Evolutionary conservation across 2,888 invertebrate species (phyloP).

Genomic region (Zygaena filipendulae): DNA sequence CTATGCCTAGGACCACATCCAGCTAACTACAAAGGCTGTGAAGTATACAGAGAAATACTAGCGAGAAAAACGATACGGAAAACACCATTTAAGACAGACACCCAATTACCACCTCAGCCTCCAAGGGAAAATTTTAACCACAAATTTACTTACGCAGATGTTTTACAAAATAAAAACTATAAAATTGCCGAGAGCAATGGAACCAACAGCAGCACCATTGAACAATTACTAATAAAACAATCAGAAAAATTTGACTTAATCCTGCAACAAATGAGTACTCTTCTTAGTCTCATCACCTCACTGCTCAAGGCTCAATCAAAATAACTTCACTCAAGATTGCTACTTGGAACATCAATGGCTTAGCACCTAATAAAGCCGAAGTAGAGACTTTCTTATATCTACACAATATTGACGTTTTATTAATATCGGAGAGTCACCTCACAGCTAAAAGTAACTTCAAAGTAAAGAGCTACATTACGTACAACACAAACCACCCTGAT

Average conservation of each 20-base stretch:
- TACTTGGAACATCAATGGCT: slow-evolving; percentile 5
- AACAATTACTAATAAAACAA: slow-evolving; percentile 12
- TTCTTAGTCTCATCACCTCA: slow-evolving; percentile 11
- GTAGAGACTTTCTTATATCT: slow-evolving; percentile 6
- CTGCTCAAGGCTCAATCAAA: slow-evolving; percentile 8
- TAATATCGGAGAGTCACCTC: slow-evolving; percentile 16
- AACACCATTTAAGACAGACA: too few relatives aligned
- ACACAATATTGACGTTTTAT: slow-evolving; percentile 13
- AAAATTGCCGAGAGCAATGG: too few relatives aligned
- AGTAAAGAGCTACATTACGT: slow-evolving; percentile 9
- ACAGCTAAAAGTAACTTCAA: slow-evolving; percentile 7
- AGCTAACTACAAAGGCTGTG: slow-evolving; percentile 13
- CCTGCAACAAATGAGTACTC: slow-evolving; percentile 12
- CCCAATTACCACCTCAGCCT: too few relatives aligned
- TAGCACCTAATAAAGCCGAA: slow-evolving; percentile 13
- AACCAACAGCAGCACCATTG: too few relatives aligned
- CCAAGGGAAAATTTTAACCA: too few relatives aligned
- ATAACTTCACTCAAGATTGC: slow-evolving; percentile 1
- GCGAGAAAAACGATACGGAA: slow-evolving; percentile 3
- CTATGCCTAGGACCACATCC: slow-evolving; percentile 10
- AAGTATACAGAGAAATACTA: slow-evolving; percentile 13
- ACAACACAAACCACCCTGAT: slow-evolving; percentile 13
- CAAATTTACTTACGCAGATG: slow-evolving; percentile 3
- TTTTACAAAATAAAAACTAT: too few relatives aligned
- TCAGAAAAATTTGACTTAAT: slow-evolving; percentile 11